Base-by-base conservation (phyloP, 2,113 vertebrate species). In the Zootoca vivipara region DNA sequence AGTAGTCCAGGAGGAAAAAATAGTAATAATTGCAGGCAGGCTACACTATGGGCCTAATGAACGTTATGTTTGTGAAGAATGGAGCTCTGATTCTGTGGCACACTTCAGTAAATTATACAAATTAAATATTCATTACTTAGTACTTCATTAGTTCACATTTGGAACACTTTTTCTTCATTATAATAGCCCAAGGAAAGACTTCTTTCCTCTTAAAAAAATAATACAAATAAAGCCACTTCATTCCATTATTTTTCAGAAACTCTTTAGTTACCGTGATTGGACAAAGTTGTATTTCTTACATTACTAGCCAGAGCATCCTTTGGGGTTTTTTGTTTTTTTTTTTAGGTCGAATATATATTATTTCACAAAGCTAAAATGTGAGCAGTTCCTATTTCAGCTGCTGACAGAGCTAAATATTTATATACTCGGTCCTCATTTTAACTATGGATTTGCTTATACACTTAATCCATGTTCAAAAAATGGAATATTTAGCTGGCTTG, bases 51-150 rank as follows among this genome's bases (percentile, higher is more conserved):
- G 42, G 75, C 91, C 93, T 96, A 96, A 97, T 96, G 96, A 97
- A 96, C 92, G 94, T 56, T 93, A 92, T 94, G 89, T 96, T 95
- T 96, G 93, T 96, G 94, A 97, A 96, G 93, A 97, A 95, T 97
- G 94, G 95, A 26, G 15, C 95, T 95, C 94, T 95, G 87, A 96
- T 97, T 97, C 95, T 92, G 95, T 93, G 96, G 95, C 95, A 94
- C 94, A 95, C 92, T 96, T 97, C 73, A 56, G 96, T 96, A 97
- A 97, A 97, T 97, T 97, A 97, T 96, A 95, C 95, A 96, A 97
- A 97, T 97, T 97, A 97, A 97, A 97, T 97, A 97, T 97, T 97
- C 96, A 97, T 97, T 97, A 97, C 92, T 96, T 95, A 95, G 92
- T 97, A 96, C 96, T 97, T 97, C 96, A 96, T 97, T 97, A 97